Percentiles rank a stretch among this genome's conserved stretches.
These are phyloP conservation scores for Ecliptopera silaceata DNA, from an alignment of 2,888 invertebrate species.

Conservation along the genomic window DNA sequence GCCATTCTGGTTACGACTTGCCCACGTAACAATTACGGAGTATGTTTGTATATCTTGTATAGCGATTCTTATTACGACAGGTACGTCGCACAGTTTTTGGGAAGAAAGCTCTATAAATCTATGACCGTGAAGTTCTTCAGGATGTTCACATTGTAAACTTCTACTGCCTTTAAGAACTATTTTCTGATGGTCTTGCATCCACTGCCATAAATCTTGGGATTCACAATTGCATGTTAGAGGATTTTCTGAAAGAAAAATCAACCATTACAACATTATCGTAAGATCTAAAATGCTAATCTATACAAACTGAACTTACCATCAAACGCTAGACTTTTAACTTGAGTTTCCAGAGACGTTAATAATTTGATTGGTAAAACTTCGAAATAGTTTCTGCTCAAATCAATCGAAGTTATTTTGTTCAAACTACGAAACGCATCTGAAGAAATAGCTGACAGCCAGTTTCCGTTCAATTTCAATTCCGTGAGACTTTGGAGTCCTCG, in stretches of 20 bases:
- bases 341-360: slow-evolving; percentile 90
- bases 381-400: slow-evolving; percentile 92
- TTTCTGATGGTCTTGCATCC: slow-evolving; percentile 94
- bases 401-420: slow-evolving; percentile 89
- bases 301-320: slow-evolving; percentile 86
- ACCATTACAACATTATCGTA: background rate
- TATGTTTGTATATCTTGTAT: slow-evolving; percentile 95
- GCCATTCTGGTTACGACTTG: slow-evolving; percentile 93
- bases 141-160: slow-evolving; percentile 91
- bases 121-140: slow-evolving; percentile 89
- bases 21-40: slow-evolving; percentile 94
- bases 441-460: slow-evolving; percentile 91
- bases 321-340: slow-evolving; percentile 88
- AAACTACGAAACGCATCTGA: slow-evolving; percentile 90
- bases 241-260: slow-evolving; percentile 85
- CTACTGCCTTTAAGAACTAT: slow-evolving; percentile 84
- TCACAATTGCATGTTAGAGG: slow-evolving; percentile 95
- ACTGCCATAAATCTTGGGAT: slow-evolving; percentile 95
- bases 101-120: slow-evolving; percentile 91
- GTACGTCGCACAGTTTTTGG: slow-evolving; percentile 92
- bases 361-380: slow-evolving; percentile 91
- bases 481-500: slow-evolving; percentile 89
- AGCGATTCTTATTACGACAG: slow-evolving; percentile 91
- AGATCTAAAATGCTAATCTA: background rate
- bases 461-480: slow-evolving; percentile 91